Evolutionary conservation across 1,140 invertebrate genomes (phyloP).

Genomic region (Scaptomyza montana): DNA sequence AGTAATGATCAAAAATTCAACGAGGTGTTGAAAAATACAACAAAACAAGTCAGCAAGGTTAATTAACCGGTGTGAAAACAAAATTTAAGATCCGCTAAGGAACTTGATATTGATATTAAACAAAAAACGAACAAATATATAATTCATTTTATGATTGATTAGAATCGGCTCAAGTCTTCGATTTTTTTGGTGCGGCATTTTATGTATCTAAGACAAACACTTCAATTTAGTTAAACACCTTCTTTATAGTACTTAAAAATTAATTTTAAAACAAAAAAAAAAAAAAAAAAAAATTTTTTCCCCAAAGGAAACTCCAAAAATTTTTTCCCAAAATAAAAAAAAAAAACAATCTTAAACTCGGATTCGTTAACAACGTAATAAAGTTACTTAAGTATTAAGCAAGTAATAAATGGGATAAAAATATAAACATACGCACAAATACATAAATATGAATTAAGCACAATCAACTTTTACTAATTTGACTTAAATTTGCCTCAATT

Average conservation of each 20-base stretch:
- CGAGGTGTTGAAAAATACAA: constrained; percentile 47
- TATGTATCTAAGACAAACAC: too few species aligned
- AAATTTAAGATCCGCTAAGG: constrained; percentile 3
- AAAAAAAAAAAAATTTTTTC: too few species aligned
- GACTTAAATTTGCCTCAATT: constrained; percentile 27
- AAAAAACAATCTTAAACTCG: too few species aligned
- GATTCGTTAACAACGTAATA: neutral
- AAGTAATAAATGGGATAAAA: neutral
- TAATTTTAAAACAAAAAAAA: too few species aligned
- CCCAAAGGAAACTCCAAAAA: too few species aligned
- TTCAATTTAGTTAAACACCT: too few species aligned
- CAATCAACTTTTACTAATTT: constrained; percentile 48
- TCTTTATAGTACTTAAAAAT: too few species aligned
- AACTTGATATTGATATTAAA: neutral
- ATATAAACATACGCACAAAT: neutral
- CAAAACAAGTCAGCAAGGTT: constrained; percentile 6
- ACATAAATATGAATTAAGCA: constrained; percentile 3
- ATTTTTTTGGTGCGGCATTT: too few species aligned
- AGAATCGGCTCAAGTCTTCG: too few species aligned
- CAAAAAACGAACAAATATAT: neutral
- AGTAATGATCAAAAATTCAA: constrained; percentile 39
- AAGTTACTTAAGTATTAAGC: neutral
- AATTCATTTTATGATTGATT: too few species aligned
- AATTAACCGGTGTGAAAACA: constrained; percentile 40
- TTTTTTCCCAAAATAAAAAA: too few species aligned